phyloP scores from a whole-genome alignment of 1,140 invertebrate genomes.

The Lepidurus couesii region DNA sequence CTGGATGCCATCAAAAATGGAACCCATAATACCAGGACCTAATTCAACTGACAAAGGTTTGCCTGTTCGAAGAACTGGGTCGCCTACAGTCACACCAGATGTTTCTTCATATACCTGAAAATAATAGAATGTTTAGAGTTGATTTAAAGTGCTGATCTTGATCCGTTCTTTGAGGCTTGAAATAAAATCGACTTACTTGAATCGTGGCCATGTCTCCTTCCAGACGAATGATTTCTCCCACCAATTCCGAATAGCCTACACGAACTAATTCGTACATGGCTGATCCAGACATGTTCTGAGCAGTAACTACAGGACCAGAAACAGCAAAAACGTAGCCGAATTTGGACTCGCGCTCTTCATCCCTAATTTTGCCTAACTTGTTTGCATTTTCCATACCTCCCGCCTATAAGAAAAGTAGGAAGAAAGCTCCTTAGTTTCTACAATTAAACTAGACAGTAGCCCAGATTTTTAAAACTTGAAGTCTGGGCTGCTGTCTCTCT shows the following conservation, averaged over 20 bases:
- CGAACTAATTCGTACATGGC: slow-evolving; percentile 99
- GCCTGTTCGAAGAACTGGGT: slow-evolving; percentile 95
- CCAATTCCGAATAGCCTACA: slow-evolving; percentile 94
- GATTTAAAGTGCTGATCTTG: background rate
- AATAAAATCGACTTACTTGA: slow-evolving; percentile 58
- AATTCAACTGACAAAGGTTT: slow-evolving; percentile 97
- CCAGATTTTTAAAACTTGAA: too few species aligned
- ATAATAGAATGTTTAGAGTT: background rate
- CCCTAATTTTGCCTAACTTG: slow-evolving; percentile 61
- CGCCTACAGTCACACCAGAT: slow-evolving; percentile 97
- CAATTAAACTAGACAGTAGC: too few species aligned
- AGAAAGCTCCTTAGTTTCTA: background rate
- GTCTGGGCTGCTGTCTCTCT: too few species aligned
- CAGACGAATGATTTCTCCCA: slow-evolving; percentile 98
- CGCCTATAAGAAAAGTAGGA: slow-evolving; percentile 25
- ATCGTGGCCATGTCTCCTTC: slow-evolving; percentile 99
- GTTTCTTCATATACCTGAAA: slow-evolving; percentile 95
- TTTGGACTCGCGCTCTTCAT: slow-evolving; percentile 78
- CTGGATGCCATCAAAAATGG: slow-evolving; percentile 99
- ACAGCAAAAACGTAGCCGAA: slow-evolving; percentile 96
- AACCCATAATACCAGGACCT: slow-evolving; percentile 98
- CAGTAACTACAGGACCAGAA: slow-evolving; percentile 97
- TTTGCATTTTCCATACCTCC: slow-evolving; percentile 35
- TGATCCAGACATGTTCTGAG: slow-evolving; percentile 97
- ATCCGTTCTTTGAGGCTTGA: background rate